Conservation (phyloP, 2,797 vertebrate species). For the Lemur catta region DNA sequence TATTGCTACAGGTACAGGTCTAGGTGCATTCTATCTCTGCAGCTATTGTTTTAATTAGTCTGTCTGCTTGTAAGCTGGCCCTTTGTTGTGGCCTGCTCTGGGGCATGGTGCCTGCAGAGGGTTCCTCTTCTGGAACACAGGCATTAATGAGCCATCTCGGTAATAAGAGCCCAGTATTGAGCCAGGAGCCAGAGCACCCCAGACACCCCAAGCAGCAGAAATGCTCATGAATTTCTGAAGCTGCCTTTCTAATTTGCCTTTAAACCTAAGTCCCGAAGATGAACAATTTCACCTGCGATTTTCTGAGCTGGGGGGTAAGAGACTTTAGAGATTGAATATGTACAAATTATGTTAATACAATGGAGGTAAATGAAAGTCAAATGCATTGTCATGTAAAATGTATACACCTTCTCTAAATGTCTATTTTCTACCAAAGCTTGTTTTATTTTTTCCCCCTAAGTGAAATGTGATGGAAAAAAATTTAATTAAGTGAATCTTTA, state of each 20-base stretch:
- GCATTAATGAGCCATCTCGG: conserved; percentile 81
- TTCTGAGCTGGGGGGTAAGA: conserved; percentile 43
- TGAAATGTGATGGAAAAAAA: not conserved
- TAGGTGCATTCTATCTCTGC: conserved; percentile 67
- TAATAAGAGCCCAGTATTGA: conserved; percentile 68
- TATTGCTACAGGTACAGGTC: conserved; percentile 42
- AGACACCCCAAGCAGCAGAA: conserved; percentile 77
- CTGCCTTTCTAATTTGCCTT: conserved; percentile 77
- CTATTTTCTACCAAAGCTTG: not conserved
- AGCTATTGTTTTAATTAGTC: conserved; percentile 80
- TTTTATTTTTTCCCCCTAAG: not conserved
- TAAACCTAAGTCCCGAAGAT: conserved; percentile 71
- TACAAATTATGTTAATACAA: conserved; percentile 57
- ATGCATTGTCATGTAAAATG: not conserved
- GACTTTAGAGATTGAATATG: conserved; percentile 53
- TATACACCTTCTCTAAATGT: not conserved
- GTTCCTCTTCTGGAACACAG: conserved; percentile 72
- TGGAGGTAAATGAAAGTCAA: conserved; percentile 56
- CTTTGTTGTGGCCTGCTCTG: conserved; percentile 75
- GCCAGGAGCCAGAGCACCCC: conserved; percentile 74
- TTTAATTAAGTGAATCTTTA: conserved; percentile 44
- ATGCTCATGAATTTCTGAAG: conserved; percentile 80
- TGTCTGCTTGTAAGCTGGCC: conserved; percentile 68
- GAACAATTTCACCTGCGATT: conserved; percentile 71
- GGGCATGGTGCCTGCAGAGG: conserved; percentile 71